phyloP scores from a whole-genome alignment of 2,797 vertebrate species.

The Hirundo rustica region DNA sequence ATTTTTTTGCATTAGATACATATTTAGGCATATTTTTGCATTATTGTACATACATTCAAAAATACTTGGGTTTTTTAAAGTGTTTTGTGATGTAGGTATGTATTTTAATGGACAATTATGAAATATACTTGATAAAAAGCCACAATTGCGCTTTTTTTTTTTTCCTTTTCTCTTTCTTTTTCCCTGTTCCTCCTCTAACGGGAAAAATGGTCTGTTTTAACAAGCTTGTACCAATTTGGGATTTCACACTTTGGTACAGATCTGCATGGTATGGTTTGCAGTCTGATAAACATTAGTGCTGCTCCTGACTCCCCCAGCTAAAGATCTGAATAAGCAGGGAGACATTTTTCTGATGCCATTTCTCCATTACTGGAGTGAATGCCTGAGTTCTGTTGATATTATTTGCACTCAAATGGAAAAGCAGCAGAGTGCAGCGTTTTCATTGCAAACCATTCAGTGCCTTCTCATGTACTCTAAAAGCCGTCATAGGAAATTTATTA shows the following conservation, averaged over 20 bases:
- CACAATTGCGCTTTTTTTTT: not conserved
- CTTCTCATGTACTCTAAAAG: not conserved
- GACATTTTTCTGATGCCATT: not conserved
- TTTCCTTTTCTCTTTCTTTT: not conserved
- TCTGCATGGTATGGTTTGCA: not conserved
- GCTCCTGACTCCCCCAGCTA: not conserved
- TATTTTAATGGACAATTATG: slow-evolving; percentile 46
- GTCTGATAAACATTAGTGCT: not conserved
- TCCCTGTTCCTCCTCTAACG: not conserved
- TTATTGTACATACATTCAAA: slow-evolving; percentile 51
- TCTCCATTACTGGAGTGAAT: not conserved
- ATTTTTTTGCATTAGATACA: slow-evolving; percentile 61
- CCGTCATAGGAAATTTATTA: not conserved
- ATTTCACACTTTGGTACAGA: not conserved
- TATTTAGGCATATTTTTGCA: slow-evolving; percentile 67
- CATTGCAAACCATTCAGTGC: not conserved
- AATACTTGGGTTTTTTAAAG: slow-evolving; percentile 30
- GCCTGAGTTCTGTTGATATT: not conserved
- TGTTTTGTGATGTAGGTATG: slow-evolving; percentile 51
- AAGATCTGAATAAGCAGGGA: not conserved
- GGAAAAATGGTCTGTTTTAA: not conserved
- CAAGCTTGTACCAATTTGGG: not conserved
- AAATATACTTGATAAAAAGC: slow-evolving; percentile 55
- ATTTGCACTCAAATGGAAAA: not conserved
- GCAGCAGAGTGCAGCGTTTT: not conserved